These are phyloP conservation scores for Heliconius sara DNA, from an alignment of 2,888 invertebrate genomes.

Conservation along the genomic window DNA sequence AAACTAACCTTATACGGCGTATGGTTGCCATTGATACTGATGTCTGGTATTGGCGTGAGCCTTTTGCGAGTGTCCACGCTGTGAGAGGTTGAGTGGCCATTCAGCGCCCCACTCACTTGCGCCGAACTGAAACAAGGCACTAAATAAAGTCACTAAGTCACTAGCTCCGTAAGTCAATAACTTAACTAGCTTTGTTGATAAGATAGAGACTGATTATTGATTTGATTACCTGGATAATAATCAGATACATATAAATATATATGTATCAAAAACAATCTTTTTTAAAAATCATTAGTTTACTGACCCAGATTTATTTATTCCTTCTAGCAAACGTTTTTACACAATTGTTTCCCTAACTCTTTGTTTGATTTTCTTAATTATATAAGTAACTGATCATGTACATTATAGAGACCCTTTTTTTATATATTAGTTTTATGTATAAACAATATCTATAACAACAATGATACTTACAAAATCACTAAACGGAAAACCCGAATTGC, in stretches of 20 bases:
- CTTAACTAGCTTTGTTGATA: neutral
- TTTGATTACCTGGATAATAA: too few species aligned
- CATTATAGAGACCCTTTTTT: too few species aligned
- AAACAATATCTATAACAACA: neutral
- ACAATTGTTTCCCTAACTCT: neutral
- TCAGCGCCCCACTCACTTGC: slow-evolving; percentile 75
- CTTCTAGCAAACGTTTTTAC: neutral
- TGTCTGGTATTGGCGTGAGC: slow-evolving; percentile 88
- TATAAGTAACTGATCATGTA: slow-evolving; percentile 3
- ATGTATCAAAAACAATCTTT: too few species aligned
- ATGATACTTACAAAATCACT: neutral
- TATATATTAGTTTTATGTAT: neutral
- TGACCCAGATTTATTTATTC: too few species aligned
- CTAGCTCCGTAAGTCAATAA: neutral
- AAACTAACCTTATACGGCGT: slow-evolving; percentile 87
- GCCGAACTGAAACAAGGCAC: slow-evolving; percentile 63
- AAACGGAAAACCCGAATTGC: neutral
- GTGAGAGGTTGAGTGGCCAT: slow-evolving; percentile 80
- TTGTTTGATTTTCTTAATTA: neutral
- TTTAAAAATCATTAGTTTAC: too few species aligned
- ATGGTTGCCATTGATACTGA: slow-evolving; percentile 86
- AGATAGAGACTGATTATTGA: neutral
- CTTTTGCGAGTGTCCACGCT: slow-evolving; percentile 82
- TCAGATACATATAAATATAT: too few species aligned
- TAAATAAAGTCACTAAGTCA: neutral